Base-by-base conservation (phyloP, 1,140 invertebrate species). In the Homalodisca vitripennis region DNA sequence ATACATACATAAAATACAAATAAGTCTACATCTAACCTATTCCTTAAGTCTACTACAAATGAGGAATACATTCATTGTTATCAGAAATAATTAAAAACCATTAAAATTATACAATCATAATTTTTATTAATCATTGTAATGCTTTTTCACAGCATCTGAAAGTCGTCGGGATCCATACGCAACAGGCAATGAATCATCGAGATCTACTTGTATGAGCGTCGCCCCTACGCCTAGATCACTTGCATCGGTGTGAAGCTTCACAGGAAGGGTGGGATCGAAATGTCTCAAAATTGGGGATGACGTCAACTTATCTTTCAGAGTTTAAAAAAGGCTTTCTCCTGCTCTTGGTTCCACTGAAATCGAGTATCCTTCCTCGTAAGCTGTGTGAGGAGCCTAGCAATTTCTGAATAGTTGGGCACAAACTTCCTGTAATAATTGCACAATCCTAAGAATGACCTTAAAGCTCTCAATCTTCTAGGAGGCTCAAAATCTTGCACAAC, bases 111-210 rank as follows among this genome's bases (percentile, higher is more conserved):
- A n/a, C n/a, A n/a, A n/a, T n/a, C n/a, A 51, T 73, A 75, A 76
- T 84, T 82, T 65, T 71, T 68, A 73, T 83, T 78, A 0, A 76
- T 80, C 1, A 73, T 74, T 1, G 72, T 62, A 67, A 78, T 83
- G 3, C 78, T 78, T 41, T 41, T 65, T 75, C n/a, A 83, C 80
- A 3, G 68, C 12, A 12, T 68, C 55, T 31, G 32, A 69, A 10
- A 83, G 57, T 3, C 67, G 65, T 13, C 77, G 63, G 24, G 76
- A 75, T 24, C 73, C 74, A 72, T 80, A 53, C 3, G 75, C 1
- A 75, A 74, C n/a, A 70, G 64, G 32, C 67, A 10, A 14, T 14
- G 13, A 71, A 67, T 47, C 46, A 17, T 53, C 71, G 30, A 62
- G 53, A 13, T 57, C 1, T 3, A 53, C 34, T 55, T 80, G 78